These are phyloP conservation scores for Perdita meconis DNA, from an alignment of 2,888 invertebrate species.

Conservation along the genomic window DNA sequence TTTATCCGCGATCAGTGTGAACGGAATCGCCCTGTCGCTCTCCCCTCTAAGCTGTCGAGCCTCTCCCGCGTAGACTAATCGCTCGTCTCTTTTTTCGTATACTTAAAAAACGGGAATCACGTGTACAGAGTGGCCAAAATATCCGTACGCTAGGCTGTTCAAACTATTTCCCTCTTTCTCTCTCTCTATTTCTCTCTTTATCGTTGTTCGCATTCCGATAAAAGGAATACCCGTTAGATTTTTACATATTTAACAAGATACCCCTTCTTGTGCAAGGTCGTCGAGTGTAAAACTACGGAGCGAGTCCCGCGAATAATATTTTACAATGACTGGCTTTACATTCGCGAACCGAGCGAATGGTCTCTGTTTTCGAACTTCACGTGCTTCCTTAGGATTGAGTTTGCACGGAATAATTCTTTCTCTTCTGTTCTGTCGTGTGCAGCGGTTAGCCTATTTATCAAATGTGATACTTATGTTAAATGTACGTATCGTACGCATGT, in stretches of 20 bases:
- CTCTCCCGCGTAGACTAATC: slow-evolving; percentile 34
- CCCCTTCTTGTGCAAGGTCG: slow-evolving; percentile 4
- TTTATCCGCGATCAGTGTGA: slow-evolving; percentile 32
- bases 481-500: slow-evolving; percentile 18
- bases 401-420: slow-evolving; percentile 24
- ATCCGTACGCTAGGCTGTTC: slow-evolving; percentile 15
- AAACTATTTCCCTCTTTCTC: slow-evolving; percentile 12
- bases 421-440: slow-evolving; percentile 30
- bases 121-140: slow-evolving; percentile 41
- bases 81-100: slow-evolving; percentile 43
- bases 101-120: slow-evolving; percentile 43
- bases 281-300: slow-evolving; percentile 1
- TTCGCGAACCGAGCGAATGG: slow-evolving; percentile 2
- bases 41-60: slow-evolving; percentile 21
- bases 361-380: slow-evolving; percentile 15
- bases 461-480: slow-evolving; percentile 80
- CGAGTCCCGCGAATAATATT: neutral
- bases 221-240: slow-evolving; percentile 30
- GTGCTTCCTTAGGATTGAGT: slow-evolving; percentile 35
- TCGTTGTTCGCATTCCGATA: neutral
- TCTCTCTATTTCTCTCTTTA: neutral
- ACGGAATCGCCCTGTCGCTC: slow-evolving; percentile 6
- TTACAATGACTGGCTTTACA: slow-evolving; percentile 9
- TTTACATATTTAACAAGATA: slow-evolving; percentile 33
- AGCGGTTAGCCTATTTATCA: slow-evolving; percentile 71